Base-by-base conservation (phyloP, 2,888 invertebrate genomes). In the Polydrusus pterygomalis region DNA sequence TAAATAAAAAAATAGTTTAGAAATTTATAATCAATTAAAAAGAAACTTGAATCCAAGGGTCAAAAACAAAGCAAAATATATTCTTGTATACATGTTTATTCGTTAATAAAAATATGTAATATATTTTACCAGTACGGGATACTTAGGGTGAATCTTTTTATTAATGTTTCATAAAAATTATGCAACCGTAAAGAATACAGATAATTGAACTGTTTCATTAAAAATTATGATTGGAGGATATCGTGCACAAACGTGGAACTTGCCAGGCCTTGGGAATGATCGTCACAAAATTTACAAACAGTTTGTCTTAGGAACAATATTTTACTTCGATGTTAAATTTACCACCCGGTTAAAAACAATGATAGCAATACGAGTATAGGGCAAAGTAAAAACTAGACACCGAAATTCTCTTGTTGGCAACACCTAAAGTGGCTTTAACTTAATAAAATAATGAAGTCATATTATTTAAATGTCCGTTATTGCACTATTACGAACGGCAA, bases 231-330 rank as follows among this genome's bases (percentile, higher is more conserved):
- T 78, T 82, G 81, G 81, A 82, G 83, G 81, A 84, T 82, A 80
- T 83, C 83, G 83, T 84, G 85, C 85, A 85, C 82, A 80, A 80
- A 72, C 77, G 71, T 80, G 82, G 80, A 81, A 80, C 79, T 84
- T 81, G 84, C 79, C 80, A 80, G 80, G 82, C 83, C 82, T 78
- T 82, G 80, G 81, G 80, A 74, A 70, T 74, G 75, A 79, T 54
- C 63, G 64, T 60, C 25, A 49, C 34, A 62, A 60, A 58, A 38
- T 68, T 65, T n/a, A 65, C n/a, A 65, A 72, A 34, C 56, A 72
- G 43, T 60, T 70, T 30, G 7, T 30, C 30, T 7, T 30, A 30
- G 30, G 7, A 6, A 2, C 40, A 43, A 13, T 9, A 8, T 43
- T 43, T 43, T 30, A 30, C 30, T 30, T 30, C n/a, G n/a, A n/a